A percentile compares a stretch with the other conserved stretches of the same genome.
Evolutionary conservation across 2,797 vertebrate species (phyloP).

Genomic region (Gouania willdenowi): DNA sequence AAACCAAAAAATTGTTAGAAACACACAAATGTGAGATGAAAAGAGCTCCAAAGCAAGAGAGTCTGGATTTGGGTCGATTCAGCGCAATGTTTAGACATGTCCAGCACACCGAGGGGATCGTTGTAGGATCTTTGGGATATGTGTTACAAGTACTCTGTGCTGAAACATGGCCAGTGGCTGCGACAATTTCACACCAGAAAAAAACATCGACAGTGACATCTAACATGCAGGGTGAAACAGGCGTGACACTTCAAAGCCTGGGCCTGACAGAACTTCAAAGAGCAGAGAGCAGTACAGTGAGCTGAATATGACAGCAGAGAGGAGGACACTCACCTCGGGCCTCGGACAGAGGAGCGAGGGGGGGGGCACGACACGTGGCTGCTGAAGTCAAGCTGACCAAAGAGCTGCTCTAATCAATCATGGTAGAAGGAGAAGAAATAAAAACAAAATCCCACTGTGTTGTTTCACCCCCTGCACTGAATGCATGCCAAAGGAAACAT

Average conservation of each 20-base stretch:
- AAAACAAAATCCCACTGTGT: background rate
- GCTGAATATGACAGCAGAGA: slow-evolving; percentile 60
- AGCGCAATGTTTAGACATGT: slow-evolving; percentile 15
- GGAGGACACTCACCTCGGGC: slow-evolving; percentile 27
- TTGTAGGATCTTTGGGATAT: slow-evolving; percentile 16
- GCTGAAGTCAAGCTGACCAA: slow-evolving; percentile 28
- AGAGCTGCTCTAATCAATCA: slow-evolving; percentile 31
- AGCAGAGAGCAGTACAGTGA: slow-evolving; percentile 37
- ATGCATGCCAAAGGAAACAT: slow-evolving; percentile 19
- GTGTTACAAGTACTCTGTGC: slow-evolving; percentile 8
- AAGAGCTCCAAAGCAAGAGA: slow-evolving; percentile 15
- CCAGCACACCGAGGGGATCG: slow-evolving; percentile 6
- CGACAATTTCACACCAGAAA: slow-evolving; percentile 49
- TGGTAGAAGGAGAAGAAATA: slow-evolving; percentile 29
- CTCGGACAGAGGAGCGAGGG: slow-evolving; percentile 15
- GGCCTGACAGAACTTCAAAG: slow-evolving; percentile 62
- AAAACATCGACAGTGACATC: slow-evolving; percentile 23
- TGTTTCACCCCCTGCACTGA: background rate
- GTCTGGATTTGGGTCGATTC: slow-evolving; percentile 1
- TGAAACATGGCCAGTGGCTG: slow-evolving; percentile 42
- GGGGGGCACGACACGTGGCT: slow-evolving; percentile 1
- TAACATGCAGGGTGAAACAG: slow-evolving; percentile 49
- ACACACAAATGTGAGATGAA: slow-evolving; percentile 20
- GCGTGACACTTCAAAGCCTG: slow-evolving; percentile 72
- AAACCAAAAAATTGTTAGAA: slow-evolving; percentile 24